phyloP scores from a whole-genome alignment of 2,888 invertebrate species.

The Hypomecis atomaria region DNA sequence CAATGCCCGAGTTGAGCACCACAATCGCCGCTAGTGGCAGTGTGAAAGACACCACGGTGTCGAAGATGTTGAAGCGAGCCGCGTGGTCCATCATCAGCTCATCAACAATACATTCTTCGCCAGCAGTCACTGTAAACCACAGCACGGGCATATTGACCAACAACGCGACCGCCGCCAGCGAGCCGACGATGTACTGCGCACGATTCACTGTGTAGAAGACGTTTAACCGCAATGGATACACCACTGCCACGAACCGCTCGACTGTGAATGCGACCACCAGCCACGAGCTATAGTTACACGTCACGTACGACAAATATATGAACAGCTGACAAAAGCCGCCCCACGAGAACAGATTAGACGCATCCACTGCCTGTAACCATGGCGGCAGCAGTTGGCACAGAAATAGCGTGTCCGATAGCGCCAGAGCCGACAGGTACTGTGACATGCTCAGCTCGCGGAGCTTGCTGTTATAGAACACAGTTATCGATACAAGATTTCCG shows the following conservation, averaged over 20 bases:
- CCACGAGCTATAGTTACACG: conserved; percentile 93
- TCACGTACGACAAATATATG: conserved; percentile 89
- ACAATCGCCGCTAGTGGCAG: conserved; percentile 89
- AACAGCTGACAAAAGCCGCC: conserved; percentile 89
- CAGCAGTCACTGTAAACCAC: conserved; percentile 57
- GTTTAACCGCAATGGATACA: conserved; percentile 89
- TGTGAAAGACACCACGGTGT: conserved; percentile 89
- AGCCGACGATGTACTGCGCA: conserved; percentile 86
- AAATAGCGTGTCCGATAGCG: conserved; percentile 91
- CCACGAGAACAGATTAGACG: conserved; percentile 83
- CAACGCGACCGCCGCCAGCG: conserved; percentile 80
- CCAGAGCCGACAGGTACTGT: conserved; percentile 90
- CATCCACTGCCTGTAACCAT: conserved; percentile 86
- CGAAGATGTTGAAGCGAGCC: conserved; percentile 87
- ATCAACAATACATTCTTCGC: conserved; percentile 76
- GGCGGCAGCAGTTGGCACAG: conserved; percentile 87
- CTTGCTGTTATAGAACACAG: conserved; percentile 90
- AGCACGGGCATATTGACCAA: conserved; percentile 86
- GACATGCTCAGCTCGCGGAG: conserved; percentile 90
- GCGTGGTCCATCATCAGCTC: conserved; percentile 82
- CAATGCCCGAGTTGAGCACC: conserved; percentile 89
- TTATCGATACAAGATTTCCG: conserved; percentile 90
- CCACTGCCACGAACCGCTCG: conserved; percentile 92
- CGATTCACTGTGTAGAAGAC: conserved; percentile 89
- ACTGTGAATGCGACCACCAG: conserved; percentile 93